These are phyloP conservation scores for Pangasius krempfi DNA, from an alignment of 2,797 vertebrate genomes.

Conservation along the genomic window DNA sequence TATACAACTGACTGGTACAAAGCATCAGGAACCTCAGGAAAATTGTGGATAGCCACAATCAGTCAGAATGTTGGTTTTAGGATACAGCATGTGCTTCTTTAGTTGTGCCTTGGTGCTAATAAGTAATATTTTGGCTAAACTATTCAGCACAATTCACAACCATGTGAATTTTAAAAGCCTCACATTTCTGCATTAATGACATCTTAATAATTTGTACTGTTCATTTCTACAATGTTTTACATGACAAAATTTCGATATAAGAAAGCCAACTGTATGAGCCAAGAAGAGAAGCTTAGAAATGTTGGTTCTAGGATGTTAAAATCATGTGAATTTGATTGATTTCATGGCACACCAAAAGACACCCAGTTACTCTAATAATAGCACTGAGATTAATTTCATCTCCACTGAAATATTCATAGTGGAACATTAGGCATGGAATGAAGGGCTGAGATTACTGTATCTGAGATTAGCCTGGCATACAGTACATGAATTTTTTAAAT, in stretches of 20 bases:
- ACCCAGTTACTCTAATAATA: constrained; percentile 55
- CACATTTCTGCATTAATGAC: background rate
- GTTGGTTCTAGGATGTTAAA: constrained; percentile 27
- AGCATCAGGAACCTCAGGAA: background rate
- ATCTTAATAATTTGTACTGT: background rate
- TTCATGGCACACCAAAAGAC: constrained; percentile 41
- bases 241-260: background rate
- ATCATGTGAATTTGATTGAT: constrained; percentile 52
- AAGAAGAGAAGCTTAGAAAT: background rate
- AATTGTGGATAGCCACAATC: background rate
- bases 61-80: background rate
- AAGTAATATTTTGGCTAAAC: background rate
- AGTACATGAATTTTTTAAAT: constrained; percentile 53
- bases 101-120: background rate
- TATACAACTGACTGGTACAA: background rate
- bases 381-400: constrained; percentile 71
- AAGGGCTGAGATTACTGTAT: constrained; percentile 66
- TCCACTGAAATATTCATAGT: constrained; percentile 76
- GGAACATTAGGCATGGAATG: constrained; percentile 68
- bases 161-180: background rate
- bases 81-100: background rate
- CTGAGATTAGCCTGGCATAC: constrained; percentile 46
- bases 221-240: background rate
- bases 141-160: background rate
- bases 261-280: no score